These are phyloP conservation scores for Hipparchia semele DNA, from an alignment of 2,888 invertebrate species.

Conservation along the genomic window DNA sequence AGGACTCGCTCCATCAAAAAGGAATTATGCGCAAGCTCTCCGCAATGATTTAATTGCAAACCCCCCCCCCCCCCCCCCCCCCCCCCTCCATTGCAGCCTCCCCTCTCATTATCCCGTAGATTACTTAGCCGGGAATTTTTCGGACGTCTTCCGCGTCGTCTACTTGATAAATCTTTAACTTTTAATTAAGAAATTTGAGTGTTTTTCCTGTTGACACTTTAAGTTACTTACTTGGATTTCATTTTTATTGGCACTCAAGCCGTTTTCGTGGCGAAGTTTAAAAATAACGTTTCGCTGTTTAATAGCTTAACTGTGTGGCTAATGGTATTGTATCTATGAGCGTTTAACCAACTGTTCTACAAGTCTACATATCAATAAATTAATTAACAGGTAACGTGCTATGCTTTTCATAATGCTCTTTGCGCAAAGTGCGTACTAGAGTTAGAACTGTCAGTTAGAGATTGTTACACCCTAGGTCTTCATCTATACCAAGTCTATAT, in stretches of 20 bases:
- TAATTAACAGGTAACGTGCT: no score
- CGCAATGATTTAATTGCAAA: conserved; percentile 35
- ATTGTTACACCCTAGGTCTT: no score
- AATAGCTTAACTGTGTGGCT: no score
- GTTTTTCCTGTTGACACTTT: conserved; percentile 24
- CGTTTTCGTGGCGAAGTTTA: conserved; percentile 1
- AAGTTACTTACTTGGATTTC: not conserved
- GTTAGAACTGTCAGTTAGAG: no score
- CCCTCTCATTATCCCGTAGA: conserved; percentile 41
- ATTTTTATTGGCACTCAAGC: conserved; percentile 1
- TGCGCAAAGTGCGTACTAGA: no score
- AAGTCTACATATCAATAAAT: no score
- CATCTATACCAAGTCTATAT: no score
- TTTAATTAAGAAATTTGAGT: conserved; percentile 37
- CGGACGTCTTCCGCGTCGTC: conserved; percentile 28
- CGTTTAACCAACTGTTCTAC: no score
- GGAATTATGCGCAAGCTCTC: conserved; percentile 29
- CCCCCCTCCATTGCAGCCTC: not conserved
- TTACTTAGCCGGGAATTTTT: conserved; percentile 40
- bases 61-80: not conserved
- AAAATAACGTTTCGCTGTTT: not conserved
- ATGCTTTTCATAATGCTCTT: no score
- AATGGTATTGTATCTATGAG: no score
- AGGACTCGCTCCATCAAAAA: conserved; percentile 27
- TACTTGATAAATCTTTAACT: conserved; percentile 34